Evolutionary conservation across 2,888 invertebrate genomes (phyloP).

Genomic region (Drosophila setosimentum): DNA sequence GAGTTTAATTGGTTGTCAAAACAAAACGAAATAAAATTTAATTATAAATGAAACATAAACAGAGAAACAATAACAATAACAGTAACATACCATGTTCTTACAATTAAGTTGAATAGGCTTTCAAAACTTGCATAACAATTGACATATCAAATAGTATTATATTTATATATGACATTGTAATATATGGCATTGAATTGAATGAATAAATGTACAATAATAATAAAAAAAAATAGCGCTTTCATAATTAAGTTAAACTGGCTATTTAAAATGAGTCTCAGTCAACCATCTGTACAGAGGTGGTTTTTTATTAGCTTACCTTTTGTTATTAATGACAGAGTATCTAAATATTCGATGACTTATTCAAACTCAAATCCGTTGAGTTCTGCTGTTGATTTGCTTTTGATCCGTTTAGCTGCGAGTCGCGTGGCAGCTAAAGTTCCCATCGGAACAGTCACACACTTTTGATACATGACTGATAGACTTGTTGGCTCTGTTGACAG

Average conservation of each 20-base stretch:
- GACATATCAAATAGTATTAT: too few species aligned
- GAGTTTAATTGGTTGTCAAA: too few species aligned
- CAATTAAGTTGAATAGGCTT: background rate
- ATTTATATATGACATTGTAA: background rate
- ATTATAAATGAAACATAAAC: background rate
- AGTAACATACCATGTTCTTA: background rate
- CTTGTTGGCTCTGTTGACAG: slow-evolving; percentile 83
- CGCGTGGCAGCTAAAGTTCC: slow-evolving; percentile 16
- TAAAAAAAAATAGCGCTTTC: background rate
- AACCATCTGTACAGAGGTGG: background rate
- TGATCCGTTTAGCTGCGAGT: slow-evolving; percentile 1
- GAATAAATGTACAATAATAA: too few species aligned
- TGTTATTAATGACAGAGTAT: background rate
- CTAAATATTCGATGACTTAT: slow-evolving; percentile 21
- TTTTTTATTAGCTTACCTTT: background rate
- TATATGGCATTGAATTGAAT: background rate
- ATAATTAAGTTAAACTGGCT: background rate
- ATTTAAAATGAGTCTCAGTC: background rate
- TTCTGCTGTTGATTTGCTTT: slow-evolving; percentile 5
- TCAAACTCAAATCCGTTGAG: slow-evolving; percentile 24
- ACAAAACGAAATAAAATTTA: too few species aligned
- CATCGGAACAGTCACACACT: slow-evolving; percentile 48
- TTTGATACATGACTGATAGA: slow-evolving; percentile 83
- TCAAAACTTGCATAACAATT: background rate
- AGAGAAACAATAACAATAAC: too few species aligned